These are phyloP conservation scores for Leptogaster cylindrica DNA, from an alignment of 2,888 invertebrate species.

Conservation along the genomic window DNA sequence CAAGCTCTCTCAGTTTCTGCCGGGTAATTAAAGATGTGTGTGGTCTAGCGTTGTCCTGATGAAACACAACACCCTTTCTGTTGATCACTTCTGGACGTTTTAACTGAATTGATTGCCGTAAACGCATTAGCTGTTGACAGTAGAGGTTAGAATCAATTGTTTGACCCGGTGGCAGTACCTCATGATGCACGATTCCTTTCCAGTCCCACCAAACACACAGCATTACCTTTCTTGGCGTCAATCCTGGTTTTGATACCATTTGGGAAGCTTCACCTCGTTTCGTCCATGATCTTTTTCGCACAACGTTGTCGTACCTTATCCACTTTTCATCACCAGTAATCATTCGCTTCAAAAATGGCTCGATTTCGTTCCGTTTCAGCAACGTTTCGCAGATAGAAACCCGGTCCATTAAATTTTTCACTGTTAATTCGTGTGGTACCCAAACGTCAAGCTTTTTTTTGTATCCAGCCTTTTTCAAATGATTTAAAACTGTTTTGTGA, in stretches of 20 bases:
- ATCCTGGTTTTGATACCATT: conserved; percentile 45
- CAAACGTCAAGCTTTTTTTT: conserved; percentile 22
- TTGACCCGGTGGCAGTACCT: conserved; percentile 5
- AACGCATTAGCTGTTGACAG: conserved; percentile 43
- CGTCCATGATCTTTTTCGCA: conserved; percentile 44
- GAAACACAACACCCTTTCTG: conserved; percentile 46
- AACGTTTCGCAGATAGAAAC: conserved; percentile 44
- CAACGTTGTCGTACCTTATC: conserved; percentile 42
- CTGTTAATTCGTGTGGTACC: conserved; percentile 14
- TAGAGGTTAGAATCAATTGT: conserved; percentile 40
- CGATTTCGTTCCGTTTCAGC: conserved; percentile 47
- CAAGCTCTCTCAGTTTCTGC: conserved; percentile 49
- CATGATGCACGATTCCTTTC: not conserved
- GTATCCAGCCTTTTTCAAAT: conserved; percentile 26
- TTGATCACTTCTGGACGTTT: conserved; percentile 33
- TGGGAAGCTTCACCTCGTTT: conserved; percentile 43
- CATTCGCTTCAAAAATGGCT: conserved; percentile 49
- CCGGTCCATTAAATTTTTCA: conserved; percentile 13
- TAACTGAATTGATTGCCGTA: conserved; percentile 14
- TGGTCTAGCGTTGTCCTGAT: conserved; percentile 43
- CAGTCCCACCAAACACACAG: conserved; percentile 22
- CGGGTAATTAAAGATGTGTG: conserved; percentile 46
- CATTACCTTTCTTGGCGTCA: conserved; percentile 41
- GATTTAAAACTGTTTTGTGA: conserved; percentile 27
- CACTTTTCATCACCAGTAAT: conserved; percentile 49